phyloP scores from a whole-genome alignment of 2,113 vertebrate species.

The Pluvianellus socialis region DNA sequence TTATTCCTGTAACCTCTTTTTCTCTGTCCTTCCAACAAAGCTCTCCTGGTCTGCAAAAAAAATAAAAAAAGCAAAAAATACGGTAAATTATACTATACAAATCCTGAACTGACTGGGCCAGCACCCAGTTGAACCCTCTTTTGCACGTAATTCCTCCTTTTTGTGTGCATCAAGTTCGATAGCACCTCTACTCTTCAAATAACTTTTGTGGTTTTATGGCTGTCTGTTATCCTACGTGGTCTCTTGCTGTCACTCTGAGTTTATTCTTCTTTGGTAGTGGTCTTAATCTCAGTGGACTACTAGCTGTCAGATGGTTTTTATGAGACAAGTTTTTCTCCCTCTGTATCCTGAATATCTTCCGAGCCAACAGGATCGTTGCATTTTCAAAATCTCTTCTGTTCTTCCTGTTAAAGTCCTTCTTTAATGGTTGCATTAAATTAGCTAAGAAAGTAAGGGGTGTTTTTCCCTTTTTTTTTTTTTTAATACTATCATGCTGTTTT shows the following conservation, averaged over 20 bases:
- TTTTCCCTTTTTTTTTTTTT: neutral
- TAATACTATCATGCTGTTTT: neutral
- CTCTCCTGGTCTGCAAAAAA: neutral
- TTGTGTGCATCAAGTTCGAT: neutral
- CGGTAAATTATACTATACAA: neutral
- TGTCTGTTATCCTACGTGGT: neutral
- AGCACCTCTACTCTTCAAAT: neutral
- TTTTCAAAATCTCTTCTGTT: neutral
- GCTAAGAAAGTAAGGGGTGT: neutral
- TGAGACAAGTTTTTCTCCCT: neutral
- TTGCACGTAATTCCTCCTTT: neutral
- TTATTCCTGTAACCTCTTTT: neutral
- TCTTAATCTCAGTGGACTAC: neutral
- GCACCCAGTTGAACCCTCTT: neutral
- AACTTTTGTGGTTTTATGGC: neutral
- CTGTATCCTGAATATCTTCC: neutral
- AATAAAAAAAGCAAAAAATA: neutral
- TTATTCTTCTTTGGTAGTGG: neutral
- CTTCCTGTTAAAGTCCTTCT: neutral
- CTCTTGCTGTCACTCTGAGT: neutral
- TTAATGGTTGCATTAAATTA: neutral
- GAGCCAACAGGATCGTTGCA: neutral
- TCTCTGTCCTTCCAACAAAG: neutral
- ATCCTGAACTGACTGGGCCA: neutral
- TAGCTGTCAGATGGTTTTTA: neutral